These are phyloP conservation scores for Cerceris rybyensis DNA, from an alignment of 2,888 invertebrate species.

Conservation along the genomic window DNA sequence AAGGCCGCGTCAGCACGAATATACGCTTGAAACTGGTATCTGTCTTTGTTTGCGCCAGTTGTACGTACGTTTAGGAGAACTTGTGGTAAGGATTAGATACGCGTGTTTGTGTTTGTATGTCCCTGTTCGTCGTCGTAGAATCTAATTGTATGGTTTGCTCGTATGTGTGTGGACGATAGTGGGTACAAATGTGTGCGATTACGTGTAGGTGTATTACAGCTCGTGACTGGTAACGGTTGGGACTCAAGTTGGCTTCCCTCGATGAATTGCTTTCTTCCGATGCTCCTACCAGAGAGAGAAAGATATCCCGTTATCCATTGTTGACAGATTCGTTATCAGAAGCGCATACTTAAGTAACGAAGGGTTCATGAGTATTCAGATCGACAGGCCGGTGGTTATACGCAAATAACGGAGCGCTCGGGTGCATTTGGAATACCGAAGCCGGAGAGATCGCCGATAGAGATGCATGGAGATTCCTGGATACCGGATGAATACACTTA, in stretches of 20 bases:
- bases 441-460: not conserved
- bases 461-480: not conserved
- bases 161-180: not conserved
- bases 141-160: not conserved
- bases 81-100: not conserved
- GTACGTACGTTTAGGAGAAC: not conserved
- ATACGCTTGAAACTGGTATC: conserved; percentile 34
- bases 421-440: conserved; percentile 18
- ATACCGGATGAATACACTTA: not conserved
- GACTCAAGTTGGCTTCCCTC: conserved; percentile 26
- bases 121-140: not conserved
- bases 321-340: conserved; percentile 58
- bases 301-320: conserved; percentile 61
- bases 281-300: not conserved
- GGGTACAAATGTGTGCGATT: too few relatives aligned
- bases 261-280: conserved; percentile 34
- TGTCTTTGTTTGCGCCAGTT: not conserved
- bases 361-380: conserved; percentile 44
- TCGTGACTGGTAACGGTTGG: conserved; percentile 34
- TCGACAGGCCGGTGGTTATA: not conserved
- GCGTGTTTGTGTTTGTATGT: not conserved
- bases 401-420: conserved; percentile 42
- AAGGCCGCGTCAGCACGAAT: conserved; percentile 39
- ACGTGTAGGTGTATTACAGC: conserved; percentile 3
- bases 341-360: conserved; percentile 30